Base-by-base conservation (phyloP, 1,140 invertebrate species). In the Drosophila virilis region DNA sequence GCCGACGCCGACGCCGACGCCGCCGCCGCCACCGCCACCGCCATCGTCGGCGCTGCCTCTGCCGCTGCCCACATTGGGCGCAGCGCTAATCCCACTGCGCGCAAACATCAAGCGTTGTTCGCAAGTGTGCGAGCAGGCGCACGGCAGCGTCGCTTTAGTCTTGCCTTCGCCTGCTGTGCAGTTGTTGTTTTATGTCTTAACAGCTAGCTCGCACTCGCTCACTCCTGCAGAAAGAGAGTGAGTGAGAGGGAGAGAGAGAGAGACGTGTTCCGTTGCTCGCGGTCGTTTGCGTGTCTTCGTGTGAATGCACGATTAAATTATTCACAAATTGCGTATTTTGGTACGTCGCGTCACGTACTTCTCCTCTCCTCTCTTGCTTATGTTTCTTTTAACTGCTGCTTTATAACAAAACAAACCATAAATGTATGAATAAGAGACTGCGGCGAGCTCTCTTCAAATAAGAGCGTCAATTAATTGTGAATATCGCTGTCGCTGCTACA, bases 281-380 rank as follows among this genome's bases (percentile, higher is more conserved):
- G 1, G 8, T 28, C n/a, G 32, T 33, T 43, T 51, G 60, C 7
- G 35, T 28, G 40, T 58, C 35, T 58, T 58, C 52, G 79, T 77
- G 83, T 86, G 82, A 86, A 86, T 82, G 82, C 65, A 82, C 82
- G 82, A 88, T 86, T 88, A 86, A 86, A 79, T 75, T 86, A 86
- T 86, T 86, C 82, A 79, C 75, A 88, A 86, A 79, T 82, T 86
- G 82, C 83, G 82, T 86, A 79, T 86, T 71, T 69, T 62, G 51
- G 69, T 68, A 64, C 57, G 69, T 66, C 55, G 54, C 38, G 13
- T 28, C 22, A n/a, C 45, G 51, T 35, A 8, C 15, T 32, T 37
- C 48, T 38, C 52, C 35, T 42, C 48, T 38, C 45, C 35, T 35
- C 57, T 48, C 65, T 59, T 52, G 15, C 45, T 48, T 38, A 40